Percentiles rank a stretch among this genome's conserved stretches.
Conservation (phyloP, 1,140 invertebrate genomes). For the Thaumetopoea pityocampa region DNA sequence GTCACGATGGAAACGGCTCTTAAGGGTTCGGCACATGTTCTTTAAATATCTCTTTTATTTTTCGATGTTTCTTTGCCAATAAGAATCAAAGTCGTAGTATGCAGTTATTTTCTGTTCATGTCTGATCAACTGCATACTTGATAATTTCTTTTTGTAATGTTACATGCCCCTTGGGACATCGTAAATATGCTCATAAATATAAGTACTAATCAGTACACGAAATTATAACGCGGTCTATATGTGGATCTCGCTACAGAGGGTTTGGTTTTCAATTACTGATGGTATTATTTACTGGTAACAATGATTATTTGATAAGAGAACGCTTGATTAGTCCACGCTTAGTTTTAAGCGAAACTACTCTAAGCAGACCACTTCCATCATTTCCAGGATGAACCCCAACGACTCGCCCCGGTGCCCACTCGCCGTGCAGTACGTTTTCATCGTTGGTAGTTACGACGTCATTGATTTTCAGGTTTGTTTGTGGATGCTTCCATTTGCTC, state of each 20-base stretch:
- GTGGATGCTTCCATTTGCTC: conserved; percentile 1
- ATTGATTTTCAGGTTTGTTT: neutral
- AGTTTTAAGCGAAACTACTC: neutral
- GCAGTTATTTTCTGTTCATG: conserved; percentile 10
- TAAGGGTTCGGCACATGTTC: no score
- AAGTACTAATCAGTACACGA: conserved; percentile 1
- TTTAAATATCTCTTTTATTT: no score
- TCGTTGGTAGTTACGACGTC: neutral
- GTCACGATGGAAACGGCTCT: no score
- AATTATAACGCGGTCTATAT: neutral
- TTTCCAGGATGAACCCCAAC: neutral
- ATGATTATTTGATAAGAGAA: neutral
- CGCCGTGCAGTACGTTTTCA: conserved; percentile 1
- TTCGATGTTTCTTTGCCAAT: conserved; percentile 13
- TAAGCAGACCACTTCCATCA: neutral
- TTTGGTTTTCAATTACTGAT: neutral
- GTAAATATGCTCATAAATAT: conserved; percentile 2
- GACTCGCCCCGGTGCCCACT: neutral
- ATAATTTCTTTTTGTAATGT: conserved; percentile 2
- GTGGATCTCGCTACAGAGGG: neutral
- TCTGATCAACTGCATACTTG: conserved; percentile 7
- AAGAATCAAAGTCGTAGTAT: conserved; percentile 11
- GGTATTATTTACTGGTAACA: neutral
- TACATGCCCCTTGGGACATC: neutral
- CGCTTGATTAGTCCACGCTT: conserved; percentile 1